Evolutionary conservation across 2,888 invertebrate genomes (phyloP).

Genomic region (Crossocerus cetratus): DNA sequence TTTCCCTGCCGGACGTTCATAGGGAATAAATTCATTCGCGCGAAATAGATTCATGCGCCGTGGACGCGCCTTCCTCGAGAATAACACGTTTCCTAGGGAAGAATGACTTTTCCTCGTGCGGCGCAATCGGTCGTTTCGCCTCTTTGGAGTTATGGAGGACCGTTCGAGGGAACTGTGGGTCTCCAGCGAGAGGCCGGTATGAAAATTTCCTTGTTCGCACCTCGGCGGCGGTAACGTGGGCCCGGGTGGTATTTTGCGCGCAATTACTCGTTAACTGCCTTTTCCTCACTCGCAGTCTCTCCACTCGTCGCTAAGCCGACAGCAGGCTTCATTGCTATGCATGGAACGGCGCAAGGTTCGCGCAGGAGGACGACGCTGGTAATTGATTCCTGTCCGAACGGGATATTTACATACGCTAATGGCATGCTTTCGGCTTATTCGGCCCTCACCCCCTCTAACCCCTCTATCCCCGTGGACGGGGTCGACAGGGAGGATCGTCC

Average conservation of each 20-base stretch:
- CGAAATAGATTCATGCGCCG: too few relatives aligned
- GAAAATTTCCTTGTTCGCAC: slow-evolving; percentile 49
- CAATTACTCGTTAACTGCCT: slow-evolving; percentile 55
- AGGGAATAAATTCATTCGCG: too few relatives aligned
- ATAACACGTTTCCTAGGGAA: too few relatives aligned
- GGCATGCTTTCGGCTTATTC: slow-evolving; percentile 49
- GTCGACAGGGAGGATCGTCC: neutral
- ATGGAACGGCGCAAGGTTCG: slow-evolving; percentile 57
- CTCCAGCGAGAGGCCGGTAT: slow-evolving; percentile 4
- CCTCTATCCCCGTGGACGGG: neutral
- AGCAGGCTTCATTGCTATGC: slow-evolving; percentile 66
- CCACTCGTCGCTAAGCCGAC: slow-evolving; percentile 5
- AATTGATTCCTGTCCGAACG: slow-evolving; percentile 66
- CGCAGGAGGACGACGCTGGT: slow-evolving; percentile 51
- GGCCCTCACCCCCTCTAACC: too few relatives aligned
- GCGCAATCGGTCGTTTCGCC: too few relatives aligned
- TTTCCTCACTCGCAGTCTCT: slow-evolving; percentile 17
- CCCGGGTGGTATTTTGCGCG: slow-evolving; percentile 45
- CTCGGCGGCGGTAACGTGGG: slow-evolving; percentile 28
- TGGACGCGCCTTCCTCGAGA: too few relatives aligned
- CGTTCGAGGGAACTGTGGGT: too few relatives aligned
- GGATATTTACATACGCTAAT: slow-evolving; percentile 68
- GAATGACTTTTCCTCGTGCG: too few relatives aligned
- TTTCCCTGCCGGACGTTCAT: slow-evolving; percentile 4
- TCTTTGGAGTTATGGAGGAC: too few relatives aligned